These are phyloP conservation scores for Bombus picipes DNA, from an alignment of 1,140 invertebrate species.

Conservation along the genomic window DNA sequence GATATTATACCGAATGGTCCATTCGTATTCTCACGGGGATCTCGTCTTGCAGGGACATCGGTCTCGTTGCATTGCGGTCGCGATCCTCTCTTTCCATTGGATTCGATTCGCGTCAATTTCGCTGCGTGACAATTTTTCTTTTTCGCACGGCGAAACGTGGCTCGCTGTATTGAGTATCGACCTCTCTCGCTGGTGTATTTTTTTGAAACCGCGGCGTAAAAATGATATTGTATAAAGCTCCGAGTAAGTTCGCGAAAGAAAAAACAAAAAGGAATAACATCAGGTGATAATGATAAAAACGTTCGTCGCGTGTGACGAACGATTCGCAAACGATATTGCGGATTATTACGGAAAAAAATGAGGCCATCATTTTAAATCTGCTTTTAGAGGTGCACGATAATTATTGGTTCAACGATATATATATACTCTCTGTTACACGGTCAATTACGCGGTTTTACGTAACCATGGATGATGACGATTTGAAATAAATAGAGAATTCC, in stretches of 20 bases:
- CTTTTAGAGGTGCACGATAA: neutral
- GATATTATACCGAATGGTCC: constrained; percentile 67
- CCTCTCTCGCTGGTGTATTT: neutral
- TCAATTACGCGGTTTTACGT: too few relatives aligned
- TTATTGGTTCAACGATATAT: neutral
- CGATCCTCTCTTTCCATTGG: constrained; percentile 28
- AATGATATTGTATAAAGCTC: constrained; percentile 20
- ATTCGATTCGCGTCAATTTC: constrained; percentile 18
- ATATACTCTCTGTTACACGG: too few relatives aligned
- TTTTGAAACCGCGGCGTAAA: constrained; percentile 21
- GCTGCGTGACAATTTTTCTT: neutral
- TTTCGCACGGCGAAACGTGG: neutral
- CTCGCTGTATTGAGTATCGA: constrained; percentile 13
- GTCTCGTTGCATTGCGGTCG: constrained; percentile 51
- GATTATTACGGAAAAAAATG: neutral
- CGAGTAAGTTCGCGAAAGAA: neutral
- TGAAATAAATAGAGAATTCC: neutral
- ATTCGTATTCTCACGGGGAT: constrained; percentile 64
- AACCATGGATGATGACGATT: too few relatives aligned
- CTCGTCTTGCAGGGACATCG: constrained; percentile 35
- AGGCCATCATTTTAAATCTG: neutral
- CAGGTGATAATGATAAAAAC: neutral
- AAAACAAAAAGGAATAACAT: too few relatives aligned
- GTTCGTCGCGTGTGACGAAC: neutral
- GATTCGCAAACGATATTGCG: neutral